A percentile compares a stretch with the other conserved stretches of the same genome.
Evolutionary conservation across 1,140 invertebrate species (phyloP).

Genomic region (Panagrolaimus sp.): DNA sequence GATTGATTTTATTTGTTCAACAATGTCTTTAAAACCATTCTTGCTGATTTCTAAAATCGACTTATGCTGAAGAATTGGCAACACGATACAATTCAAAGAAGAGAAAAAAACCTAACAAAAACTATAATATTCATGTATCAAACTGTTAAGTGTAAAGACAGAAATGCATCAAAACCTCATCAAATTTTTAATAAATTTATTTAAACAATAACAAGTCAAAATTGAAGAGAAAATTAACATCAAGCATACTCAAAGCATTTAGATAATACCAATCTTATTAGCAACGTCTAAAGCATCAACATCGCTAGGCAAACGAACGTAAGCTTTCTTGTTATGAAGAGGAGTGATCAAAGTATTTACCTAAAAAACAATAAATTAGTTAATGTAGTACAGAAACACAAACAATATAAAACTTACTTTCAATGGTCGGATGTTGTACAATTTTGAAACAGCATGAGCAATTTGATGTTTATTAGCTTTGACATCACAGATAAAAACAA

Average conservation of each 20-base stretch:
- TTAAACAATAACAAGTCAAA: conserved; percentile 12
- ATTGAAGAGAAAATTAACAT: neutral
- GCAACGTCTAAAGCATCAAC: conserved; percentile 98
- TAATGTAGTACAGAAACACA: conserved; percentile 59
- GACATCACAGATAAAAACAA: conserved; percentile 95
- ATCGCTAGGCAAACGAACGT: conserved; percentile 88
- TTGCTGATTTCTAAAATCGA: no score
- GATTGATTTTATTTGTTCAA: no score
- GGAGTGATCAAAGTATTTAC: conserved; percentile 68
- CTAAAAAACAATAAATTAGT: conserved; percentile 30
- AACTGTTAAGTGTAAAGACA: no score
- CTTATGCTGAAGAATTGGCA: no score
- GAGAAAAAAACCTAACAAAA: no score
- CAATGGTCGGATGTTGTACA: conserved; percentile 94
- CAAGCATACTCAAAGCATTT: conserved; percentile 30
- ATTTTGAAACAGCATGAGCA: conserved; percentile 83
- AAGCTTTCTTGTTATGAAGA: conserved; percentile 98
- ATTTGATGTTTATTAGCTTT: conserved; percentile 96
- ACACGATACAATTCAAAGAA: no score
- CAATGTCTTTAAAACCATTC: no score
- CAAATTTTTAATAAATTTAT: conserved; percentile 14
- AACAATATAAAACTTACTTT: conserved; percentile 95
- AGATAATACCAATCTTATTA: conserved; percentile 71
- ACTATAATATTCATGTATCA: no score
- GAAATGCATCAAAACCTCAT: no score